Conservation (phyloP, 1,140 invertebrate species). For the Pemphigus obesinymphae region DNA sequence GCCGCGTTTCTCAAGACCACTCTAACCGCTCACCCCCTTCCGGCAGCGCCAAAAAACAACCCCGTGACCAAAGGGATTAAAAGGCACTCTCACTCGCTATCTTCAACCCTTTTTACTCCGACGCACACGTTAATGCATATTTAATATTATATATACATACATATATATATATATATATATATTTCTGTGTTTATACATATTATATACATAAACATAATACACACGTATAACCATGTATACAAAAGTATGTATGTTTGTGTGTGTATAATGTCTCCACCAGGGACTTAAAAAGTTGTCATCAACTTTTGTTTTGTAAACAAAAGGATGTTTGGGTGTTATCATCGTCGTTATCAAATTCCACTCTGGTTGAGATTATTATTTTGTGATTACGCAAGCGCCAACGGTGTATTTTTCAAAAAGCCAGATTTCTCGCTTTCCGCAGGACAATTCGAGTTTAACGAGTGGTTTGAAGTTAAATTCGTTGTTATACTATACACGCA, state of each 20-base stretch:
- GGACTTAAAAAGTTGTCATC: constrained; percentile 41
- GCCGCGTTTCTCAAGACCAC: constrained; percentile 36
- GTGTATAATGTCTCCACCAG: background rate
- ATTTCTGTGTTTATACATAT: background rate
- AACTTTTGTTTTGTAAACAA: constrained; percentile 33
- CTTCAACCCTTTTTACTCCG: constrained; percentile 40
- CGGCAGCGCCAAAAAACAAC: constrained; percentile 29
- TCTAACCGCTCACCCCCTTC: background rate
- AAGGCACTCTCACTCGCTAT: constrained; percentile 38
- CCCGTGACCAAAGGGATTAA: constrained; percentile 39
- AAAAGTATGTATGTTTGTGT: too few species aligned
- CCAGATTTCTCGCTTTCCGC: background rate
- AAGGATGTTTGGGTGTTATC: constrained; percentile 16
- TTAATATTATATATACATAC: constrained; percentile 33
- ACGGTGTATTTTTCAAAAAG: constrained; percentile 6
- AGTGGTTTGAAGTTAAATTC: background rate
- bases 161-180: background rate
- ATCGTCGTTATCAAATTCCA: constrained; percentile 32
- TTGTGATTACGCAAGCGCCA: background rate
- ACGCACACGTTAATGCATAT: constrained; percentile 40
- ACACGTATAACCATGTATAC: background rate
- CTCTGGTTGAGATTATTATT: constrained; percentile 14
- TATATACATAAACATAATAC: background rate
- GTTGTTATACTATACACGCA: too few species aligned
- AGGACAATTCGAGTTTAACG: background rate